Evolutionary conservation across 2,113 vertebrate genomes (phyloP).

Genomic region (Bettongia penicillata): DNA sequence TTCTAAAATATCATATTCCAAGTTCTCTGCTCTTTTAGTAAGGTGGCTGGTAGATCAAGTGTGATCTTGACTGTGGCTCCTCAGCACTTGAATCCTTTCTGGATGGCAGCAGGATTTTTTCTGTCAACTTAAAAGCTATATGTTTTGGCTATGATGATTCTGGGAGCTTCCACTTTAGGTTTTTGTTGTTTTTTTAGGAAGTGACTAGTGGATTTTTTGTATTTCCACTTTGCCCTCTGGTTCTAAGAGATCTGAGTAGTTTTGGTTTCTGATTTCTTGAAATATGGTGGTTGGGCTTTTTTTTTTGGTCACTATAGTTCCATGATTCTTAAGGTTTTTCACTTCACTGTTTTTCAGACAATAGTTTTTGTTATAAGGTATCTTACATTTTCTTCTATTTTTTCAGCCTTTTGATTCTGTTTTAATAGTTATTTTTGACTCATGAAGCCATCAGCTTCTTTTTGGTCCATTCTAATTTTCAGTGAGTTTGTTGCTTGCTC

Average conservation of each 20-base stretch:
- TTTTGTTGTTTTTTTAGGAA: too few species aligned
- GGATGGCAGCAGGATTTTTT: background rate
- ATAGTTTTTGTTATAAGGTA: background rate
- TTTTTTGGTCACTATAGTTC: background rate
- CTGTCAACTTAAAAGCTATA: background rate
- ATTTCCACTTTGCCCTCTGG: background rate
- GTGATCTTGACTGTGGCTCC: background rate
- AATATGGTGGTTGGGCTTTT: background rate
- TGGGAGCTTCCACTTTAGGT: background rate
- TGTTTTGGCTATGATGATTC: background rate
- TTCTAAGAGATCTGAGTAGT: background rate
- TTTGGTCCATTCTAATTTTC: background rate
- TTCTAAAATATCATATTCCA: background rate
- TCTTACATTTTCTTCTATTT: background rate
- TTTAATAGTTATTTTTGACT: background rate
- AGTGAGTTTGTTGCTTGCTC: background rate
- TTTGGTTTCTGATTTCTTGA: background rate
- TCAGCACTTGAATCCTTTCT: background rate
- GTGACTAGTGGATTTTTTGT: background rate
- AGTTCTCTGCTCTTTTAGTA: background rate
- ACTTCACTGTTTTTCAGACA: background rate
- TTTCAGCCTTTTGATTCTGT: background rate
- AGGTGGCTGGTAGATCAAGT: background rate
- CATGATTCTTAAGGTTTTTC: background rate
- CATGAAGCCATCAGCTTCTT: background rate